Percentiles rank a stretch among this genome's conserved stretches.
Conservation (phyloP, 2,888 invertebrate species). For the Caenorhabditis sp. region DNA sequence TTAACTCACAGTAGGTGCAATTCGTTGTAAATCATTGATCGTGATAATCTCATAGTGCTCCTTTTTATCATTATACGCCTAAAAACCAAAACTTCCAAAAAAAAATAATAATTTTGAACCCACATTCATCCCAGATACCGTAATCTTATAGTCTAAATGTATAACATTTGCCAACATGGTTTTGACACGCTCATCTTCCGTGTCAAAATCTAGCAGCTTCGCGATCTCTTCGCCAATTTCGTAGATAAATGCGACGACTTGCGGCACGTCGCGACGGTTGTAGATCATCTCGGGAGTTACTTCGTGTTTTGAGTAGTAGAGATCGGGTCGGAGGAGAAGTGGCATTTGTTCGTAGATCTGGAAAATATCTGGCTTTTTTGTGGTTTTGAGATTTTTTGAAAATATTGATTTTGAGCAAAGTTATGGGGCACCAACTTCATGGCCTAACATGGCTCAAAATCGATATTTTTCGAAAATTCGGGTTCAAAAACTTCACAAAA, state of each 20-base stretch:
- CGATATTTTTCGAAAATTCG: not conserved
- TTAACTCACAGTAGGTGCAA: slow-evolving; percentile 41
- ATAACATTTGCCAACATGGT: slow-evolving; percentile 50
- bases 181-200: slow-evolving; percentile 22
- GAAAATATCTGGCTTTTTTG: not conserved
- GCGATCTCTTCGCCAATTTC: slow-evolving; percentile 42
- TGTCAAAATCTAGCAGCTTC: slow-evolving; percentile 32
- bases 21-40: slow-evolving; percentile 36
- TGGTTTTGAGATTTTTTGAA: not conserved
- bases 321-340: slow-evolving; percentile 27
- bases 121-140: slow-evolving; percentile 22
- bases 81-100: slow-evolving; percentile 6
- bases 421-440: not conserved
- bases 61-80: slow-evolving; percentile 40
- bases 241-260: slow-evolving; percentile 22
- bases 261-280: slow-evolving; percentile 6
- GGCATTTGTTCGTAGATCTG: slow-evolving; percentile 53
- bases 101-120: not conserved
- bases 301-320: slow-evolving; percentile 32
- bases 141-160: slow-evolving; percentile 46
- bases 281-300: slow-evolving; percentile 39
- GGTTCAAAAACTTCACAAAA: not conserved
- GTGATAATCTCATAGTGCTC: slow-evolving; percentile 40
- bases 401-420: slow-evolving; percentile 1
- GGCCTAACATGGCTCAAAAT: not conserved